Percentiles rank a stretch among this genome's conserved stretches.
These are phyloP conservation scores for Helicorthomorpha holstii DNA, from an alignment of 1,140 invertebrate species.

Conservation along the genomic window DNA sequence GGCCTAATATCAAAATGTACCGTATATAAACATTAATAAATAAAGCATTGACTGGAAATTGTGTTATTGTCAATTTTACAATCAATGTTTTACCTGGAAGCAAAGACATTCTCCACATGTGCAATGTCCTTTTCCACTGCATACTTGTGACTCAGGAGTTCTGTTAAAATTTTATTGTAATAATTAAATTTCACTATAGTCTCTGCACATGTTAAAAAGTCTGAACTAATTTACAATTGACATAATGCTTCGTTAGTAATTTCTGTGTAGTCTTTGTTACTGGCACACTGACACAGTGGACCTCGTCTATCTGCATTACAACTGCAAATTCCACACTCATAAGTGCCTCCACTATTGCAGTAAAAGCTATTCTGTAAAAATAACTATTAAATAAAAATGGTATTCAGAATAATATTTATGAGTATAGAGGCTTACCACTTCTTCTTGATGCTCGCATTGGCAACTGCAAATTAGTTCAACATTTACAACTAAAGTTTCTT, in stretches of 20 bases:
- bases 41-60: too few species aligned
- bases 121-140: slow-evolving; percentile 24
- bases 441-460: slow-evolving; percentile 46
- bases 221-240: background rate
- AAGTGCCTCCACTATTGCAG: slow-evolving; percentile 46
- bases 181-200: too few species aligned
- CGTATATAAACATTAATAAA: too few species aligned
- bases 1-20: too few species aligned
- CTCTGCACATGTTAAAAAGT: too few species aligned
- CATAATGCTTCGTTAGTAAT: background rate
- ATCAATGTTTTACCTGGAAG: too few species aligned
- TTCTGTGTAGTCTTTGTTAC: slow-evolving; percentile 8
- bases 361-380: background rate
- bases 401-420: too few species aligned
- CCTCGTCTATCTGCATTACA: slow-evolving; percentile 63
- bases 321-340: slow-evolving; percentile 72
- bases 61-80: too few species aligned
- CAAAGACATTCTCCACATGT: slow-evolving; percentile 48
- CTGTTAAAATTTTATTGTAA: too few species aligned
- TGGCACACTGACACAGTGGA: slow-evolving; percentile 67
- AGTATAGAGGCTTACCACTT: background rate
- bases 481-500: slow-evolving; percentile 65
- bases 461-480: slow-evolving; percentile 81
- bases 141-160: slow-evolving; percentile 11
- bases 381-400: too few species aligned